Evolutionary conservation across 1,140 invertebrate species (phyloP).

Genomic region (Goniozus legneri): DNA sequence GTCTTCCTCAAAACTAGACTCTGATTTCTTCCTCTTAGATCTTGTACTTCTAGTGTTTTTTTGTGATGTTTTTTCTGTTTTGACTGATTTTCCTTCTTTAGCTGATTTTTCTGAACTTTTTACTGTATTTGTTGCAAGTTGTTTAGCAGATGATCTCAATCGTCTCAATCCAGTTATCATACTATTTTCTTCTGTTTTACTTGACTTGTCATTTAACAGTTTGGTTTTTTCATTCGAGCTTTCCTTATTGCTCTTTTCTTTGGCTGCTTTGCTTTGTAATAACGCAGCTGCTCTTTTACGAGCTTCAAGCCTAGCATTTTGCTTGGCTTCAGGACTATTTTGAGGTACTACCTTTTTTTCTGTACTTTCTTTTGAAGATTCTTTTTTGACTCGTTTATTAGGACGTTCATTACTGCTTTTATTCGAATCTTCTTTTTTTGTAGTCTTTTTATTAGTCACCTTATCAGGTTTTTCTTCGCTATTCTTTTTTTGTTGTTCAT

Average conservation of each 20-base stretch:
- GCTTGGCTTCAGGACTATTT: conserved; percentile 30
- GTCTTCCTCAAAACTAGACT: conserved; percentile 3
- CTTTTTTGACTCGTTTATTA: conserved; percentile 24
- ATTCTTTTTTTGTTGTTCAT: conserved; percentile 60
- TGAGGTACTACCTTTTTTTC: conserved; percentile 18
- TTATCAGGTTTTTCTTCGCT: conserved; percentile 59
- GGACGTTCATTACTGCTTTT: conserved; percentile 22
- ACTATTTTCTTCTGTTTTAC: too few species aligned
- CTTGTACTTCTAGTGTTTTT: neutral
- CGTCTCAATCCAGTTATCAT: too few species aligned
- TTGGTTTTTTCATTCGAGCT: conserved; percentile 13
- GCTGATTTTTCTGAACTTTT: too few species aligned
- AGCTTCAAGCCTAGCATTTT: conserved; percentile 31
- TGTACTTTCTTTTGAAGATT: conserved; percentile 3
- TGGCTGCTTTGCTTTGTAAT: conserved; percentile 18
- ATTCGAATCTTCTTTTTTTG: conserved; percentile 39
- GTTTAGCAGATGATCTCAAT: too few species aligned
- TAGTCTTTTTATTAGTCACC: conserved; percentile 41
- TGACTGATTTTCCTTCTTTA: too few species aligned
- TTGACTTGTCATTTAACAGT: conserved; percentile 22
- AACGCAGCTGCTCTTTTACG: conserved; percentile 32
- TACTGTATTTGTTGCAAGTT: too few species aligned
- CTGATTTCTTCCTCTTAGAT: neutral
- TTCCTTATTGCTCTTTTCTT: neutral
- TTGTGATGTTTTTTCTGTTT: neutral